These are phyloP conservation scores for Poecilus cupreus DNA, from an alignment of 2,888 invertebrate species.

Conservation along the genomic window DNA sequence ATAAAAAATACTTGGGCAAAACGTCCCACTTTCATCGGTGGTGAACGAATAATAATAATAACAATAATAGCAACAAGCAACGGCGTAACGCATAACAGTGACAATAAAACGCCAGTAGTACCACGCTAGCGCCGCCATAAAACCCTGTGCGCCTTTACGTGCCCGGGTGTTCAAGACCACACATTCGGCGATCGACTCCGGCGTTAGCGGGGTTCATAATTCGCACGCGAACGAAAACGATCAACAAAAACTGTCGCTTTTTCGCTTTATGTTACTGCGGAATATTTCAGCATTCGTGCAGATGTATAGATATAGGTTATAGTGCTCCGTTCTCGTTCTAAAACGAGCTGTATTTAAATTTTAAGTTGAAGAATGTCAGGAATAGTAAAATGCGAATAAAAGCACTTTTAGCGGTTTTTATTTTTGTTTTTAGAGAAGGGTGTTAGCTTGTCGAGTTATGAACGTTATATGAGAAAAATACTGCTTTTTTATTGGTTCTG, in stretches of 20 bases:
- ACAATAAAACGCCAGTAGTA: slow-evolving; percentile 9
- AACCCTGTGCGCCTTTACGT: slow-evolving; percentile 1
- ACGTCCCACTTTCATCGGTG: not conserved
- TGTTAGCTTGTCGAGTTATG: slow-evolving; percentile 28
- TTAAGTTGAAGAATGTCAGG: slow-evolving; percentile 37
- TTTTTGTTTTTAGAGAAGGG: slow-evolving; percentile 26
- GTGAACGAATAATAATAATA: slow-evolving; percentile 36
- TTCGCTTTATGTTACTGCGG: slow-evolving; percentile 49
- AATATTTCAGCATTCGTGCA: slow-evolving; percentile 45
- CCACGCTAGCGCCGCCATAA: not conserved
- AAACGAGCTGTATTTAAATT: slow-evolving; percentile 29
- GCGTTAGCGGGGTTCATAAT: slow-evolving; percentile 45
- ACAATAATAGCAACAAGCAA: slow-evolving; percentile 40
- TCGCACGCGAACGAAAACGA: slow-evolving; percentile 52
- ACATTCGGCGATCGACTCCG: not conserved
- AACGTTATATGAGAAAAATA: slow-evolving; percentile 11
- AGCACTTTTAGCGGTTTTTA: slow-evolving; percentile 32
- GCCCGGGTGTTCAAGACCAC: slow-evolving; percentile 12
- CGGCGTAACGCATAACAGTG: slow-evolving; percentile 33
- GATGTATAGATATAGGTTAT: slow-evolving; percentile 31
- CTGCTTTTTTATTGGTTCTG: not conserved
- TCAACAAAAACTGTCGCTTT: slow-evolving; percentile 49
- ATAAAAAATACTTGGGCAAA: not conserved
- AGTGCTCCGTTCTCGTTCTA: not conserved
- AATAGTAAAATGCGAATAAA: slow-evolving; percentile 31